These are phyloP conservation scores for Fragum sueziense DNA, from an alignment of 2,888 invertebrate genomes.

Conservation along the genomic window DNA sequence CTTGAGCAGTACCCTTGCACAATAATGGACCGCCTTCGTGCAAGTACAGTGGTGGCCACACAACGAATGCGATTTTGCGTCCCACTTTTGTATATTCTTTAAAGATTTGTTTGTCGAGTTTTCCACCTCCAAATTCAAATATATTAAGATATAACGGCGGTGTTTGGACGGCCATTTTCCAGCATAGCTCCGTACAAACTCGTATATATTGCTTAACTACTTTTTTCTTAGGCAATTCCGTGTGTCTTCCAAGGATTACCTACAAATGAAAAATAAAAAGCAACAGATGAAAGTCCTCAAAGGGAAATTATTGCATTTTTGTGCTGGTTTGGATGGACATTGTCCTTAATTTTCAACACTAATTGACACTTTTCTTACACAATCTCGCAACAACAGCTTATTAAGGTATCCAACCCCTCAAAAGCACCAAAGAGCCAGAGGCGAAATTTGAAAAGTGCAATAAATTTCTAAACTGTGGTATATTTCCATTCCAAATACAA, in stretches of 20 bases:
- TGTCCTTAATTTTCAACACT: too few relatives aligned
- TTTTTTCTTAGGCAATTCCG: neutral
- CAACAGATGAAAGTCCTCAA: too few relatives aligned
- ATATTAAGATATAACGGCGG: neutral
- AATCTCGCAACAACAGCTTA: too few relatives aligned
- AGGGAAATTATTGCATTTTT: too few relatives aligned
- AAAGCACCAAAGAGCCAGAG: too few relatives aligned
- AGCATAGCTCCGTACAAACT: neutral
- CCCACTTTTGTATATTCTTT: neutral
- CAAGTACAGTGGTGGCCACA: neutral
- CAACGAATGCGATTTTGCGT: neutral
- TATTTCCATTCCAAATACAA: too few relatives aligned
- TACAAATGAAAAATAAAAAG: too few relatives aligned
- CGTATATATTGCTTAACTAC: neutral
- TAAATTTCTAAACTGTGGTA: too few relatives aligned
- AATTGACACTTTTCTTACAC: too few relatives aligned
- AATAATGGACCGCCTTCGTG: neutral
- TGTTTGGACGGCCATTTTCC: constrained; percentile 10
- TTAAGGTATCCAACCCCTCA: too few relatives aligned
- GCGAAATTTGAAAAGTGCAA: too few relatives aligned
- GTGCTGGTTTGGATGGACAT: too few relatives aligned
- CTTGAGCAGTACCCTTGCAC: neutral
- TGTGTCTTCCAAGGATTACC: neutral
- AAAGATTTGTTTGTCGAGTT: neutral
- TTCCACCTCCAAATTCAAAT: neutral